phyloP scores from a whole-genome alignment of 2,113 vertebrate genomes.

The Tiliqua scincoides region DNA sequence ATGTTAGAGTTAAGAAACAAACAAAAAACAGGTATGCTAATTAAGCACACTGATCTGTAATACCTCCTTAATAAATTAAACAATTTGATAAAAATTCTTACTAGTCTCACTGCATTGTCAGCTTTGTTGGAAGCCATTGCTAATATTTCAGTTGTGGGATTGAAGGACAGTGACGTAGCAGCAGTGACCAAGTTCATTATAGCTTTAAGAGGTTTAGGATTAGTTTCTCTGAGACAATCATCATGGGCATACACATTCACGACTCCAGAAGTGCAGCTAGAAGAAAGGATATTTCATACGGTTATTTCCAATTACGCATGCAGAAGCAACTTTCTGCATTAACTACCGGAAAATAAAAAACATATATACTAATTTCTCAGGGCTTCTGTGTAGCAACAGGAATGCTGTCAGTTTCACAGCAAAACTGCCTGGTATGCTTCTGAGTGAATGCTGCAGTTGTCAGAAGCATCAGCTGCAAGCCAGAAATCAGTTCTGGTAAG shows the following conservation, averaged over 20 bases:
- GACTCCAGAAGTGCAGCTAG: constrained; percentile 88
- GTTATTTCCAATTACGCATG: background rate
- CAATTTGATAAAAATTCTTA: constrained; percentile 63
- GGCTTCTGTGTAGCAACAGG: too few species aligned
- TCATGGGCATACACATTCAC: constrained; percentile 93
- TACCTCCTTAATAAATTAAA: background rate
- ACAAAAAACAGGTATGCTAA: too few species aligned
- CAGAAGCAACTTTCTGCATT: background rate
- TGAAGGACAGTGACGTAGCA: constrained; percentile 86
- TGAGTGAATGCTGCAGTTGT: too few species aligned
- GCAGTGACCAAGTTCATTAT: constrained; percentile 93
- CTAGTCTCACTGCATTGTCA: constrained; percentile 89
- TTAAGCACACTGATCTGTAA: background rate
- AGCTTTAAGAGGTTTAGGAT: constrained; percentile 87
- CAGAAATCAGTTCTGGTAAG: too few species aligned
- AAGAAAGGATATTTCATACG: background rate
- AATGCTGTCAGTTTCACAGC: too few species aligned
- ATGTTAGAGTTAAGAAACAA: too few species aligned
- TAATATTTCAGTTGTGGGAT: constrained; percentile 88
- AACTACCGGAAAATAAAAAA: background rate
- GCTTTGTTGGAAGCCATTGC: constrained; percentile 84
- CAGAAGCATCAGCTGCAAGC: too few species aligned
- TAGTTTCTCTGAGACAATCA: constrained; percentile 80
- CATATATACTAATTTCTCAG: too few species aligned
- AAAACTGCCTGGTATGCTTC: too few species aligned